A percentile compares a stretch with the other conserved stretches of the same genome.
phyloP scores from a whole-genome alignment of 1,140 invertebrate species.

The Papilio aristodemus region DNA sequence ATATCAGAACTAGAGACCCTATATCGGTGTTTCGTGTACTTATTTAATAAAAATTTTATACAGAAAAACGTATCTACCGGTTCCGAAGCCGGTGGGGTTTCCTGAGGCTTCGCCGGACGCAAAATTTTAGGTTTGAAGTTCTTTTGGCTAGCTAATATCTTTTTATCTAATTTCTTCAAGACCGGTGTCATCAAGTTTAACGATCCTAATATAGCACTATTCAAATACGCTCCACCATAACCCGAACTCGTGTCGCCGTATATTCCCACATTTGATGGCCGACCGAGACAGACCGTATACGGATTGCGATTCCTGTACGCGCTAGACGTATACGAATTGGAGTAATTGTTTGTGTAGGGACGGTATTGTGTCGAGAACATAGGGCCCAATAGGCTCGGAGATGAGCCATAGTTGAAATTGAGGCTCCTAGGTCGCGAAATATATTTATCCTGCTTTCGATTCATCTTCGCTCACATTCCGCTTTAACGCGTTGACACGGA shows the following conservation, averaged over 20 bases:
- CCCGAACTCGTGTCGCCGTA: slow-evolving; percentile 84
- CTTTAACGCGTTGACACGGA: slow-evolving; percentile 36
- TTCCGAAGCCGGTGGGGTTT: slow-evolving; percentile 38
- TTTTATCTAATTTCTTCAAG: slow-evolving; percentile 79
- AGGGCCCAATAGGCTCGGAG: slow-evolving; percentile 66
- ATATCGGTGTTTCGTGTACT: no score
- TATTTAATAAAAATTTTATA: no score
- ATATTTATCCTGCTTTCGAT: slow-evolving; percentile 71
- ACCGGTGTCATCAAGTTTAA: slow-evolving; percentile 80
- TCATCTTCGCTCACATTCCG: slow-evolving; percentile 68
- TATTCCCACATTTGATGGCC: slow-evolving; percentile 70
- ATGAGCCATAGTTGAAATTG: slow-evolving; percentile 66
- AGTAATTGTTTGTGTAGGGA: slow-evolving; percentile 61
- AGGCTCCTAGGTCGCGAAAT: slow-evolving; percentile 65
- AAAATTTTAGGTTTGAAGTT: slow-evolving; percentile 73
- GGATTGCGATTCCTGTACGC: slow-evolving; percentile 79
- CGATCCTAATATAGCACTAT: slow-evolving; percentile 74
- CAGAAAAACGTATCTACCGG: slow-evolving; percentile 33
- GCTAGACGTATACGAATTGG: slow-evolving; percentile 63
- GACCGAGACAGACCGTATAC: slow-evolving; percentile 65
- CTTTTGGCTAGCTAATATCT: slow-evolving; percentile 69
- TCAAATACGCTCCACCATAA: slow-evolving; percentile 82
- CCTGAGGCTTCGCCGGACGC: slow-evolving; percentile 54
- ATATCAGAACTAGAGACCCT: no score
- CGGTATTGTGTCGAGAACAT: slow-evolving; percentile 63